Percentiles rank a stretch among this genome's conserved stretches.
Conservation (phyloP, 2,888 invertebrate genomes). For the Schrankia costaestrigalis region DNA sequence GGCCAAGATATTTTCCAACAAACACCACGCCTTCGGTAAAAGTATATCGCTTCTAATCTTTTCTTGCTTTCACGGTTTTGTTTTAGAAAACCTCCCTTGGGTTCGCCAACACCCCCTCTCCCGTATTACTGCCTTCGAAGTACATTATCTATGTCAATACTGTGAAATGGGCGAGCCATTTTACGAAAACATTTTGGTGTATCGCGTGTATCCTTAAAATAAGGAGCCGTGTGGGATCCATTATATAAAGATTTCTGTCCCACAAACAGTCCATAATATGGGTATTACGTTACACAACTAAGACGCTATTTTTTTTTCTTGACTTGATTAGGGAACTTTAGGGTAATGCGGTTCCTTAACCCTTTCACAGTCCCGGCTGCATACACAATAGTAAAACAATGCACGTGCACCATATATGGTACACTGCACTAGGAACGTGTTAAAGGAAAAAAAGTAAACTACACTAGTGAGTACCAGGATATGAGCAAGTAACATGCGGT, state of each 20-base stretch:
- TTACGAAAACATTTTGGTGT: constrained; percentile 70
- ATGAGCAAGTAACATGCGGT: too few species aligned
- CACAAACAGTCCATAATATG: constrained; percentile 49
- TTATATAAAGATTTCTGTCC: constrained; percentile 63
- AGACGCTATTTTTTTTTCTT: constrained; percentile 32
- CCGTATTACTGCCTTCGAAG: constrained; percentile 44
- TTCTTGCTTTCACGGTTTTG: constrained; percentile 61
- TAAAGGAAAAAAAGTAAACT: too few species aligned
- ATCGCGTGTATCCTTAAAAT: constrained; percentile 69
- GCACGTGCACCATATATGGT: too few species aligned
- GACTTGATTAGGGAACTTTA: too few species aligned
- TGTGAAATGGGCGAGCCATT: constrained; percentile 61
- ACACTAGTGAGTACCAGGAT: too few species aligned
- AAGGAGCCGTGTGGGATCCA: constrained; percentile 66
- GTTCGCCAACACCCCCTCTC: constrained; percentile 33
- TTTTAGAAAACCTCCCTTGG: constrained; percentile 62
- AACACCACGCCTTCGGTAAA: constrained; percentile 48
- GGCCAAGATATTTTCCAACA: constrained; percentile 49
- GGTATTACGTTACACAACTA: constrained; percentile 36
- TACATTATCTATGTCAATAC: constrained; percentile 76
- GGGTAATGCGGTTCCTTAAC: too few species aligned
- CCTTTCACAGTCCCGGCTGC: too few species aligned
- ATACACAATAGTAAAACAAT: too few species aligned
- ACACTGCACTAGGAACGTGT: too few species aligned
- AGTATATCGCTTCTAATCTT: constrained; percentile 64